These are phyloP conservation scores for Eulimnadia texana DNA, from an alignment of 1,140 invertebrate genomes.

Conservation along the genomic window DNA sequence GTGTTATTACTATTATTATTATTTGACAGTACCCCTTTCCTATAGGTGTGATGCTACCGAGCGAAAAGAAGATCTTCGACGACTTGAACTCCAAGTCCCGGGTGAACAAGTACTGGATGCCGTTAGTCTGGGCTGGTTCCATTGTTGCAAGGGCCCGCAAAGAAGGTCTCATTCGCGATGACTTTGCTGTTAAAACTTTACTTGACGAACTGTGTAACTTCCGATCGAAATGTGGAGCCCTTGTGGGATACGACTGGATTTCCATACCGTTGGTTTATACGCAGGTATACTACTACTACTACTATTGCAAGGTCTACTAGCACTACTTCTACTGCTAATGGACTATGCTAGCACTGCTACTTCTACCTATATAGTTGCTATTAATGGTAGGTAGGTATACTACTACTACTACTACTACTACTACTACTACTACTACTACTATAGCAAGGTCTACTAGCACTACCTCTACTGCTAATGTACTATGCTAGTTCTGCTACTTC, in stretches of 20 bases:
- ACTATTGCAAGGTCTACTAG: too few relatives aligned
- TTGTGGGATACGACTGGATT: constrained; percentile 43
- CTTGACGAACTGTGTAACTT: constrained; percentile 33
- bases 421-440: too few relatives aligned
- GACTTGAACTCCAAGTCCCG: constrained; percentile 66
- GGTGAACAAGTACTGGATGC: constrained; percentile 86
- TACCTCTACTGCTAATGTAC: too few relatives aligned
- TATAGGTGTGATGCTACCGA: constrained; percentile 63
- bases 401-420: too few relatives aligned
- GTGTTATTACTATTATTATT: not conserved
- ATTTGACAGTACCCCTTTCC: not conserved
- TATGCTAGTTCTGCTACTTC: too few relatives aligned
- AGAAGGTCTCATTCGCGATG: constrained; percentile 41
- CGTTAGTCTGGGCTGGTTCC: constrained; percentile 47
- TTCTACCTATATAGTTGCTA: too few relatives aligned
- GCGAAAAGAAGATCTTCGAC: constrained; percentile 64
- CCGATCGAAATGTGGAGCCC: constrained; percentile 32
- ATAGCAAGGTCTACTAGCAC: too few relatives aligned
- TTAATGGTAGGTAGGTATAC: too few relatives aligned
- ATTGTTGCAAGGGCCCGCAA: constrained; percentile 37
- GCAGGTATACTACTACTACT: constrained; percentile 30
- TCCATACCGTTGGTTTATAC: constrained; percentile 43
- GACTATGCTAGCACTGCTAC: too few relatives aligned
- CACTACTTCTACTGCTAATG: too few relatives aligned
- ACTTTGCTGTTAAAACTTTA: constrained; percentile 38